Conservation (phyloP, 92 coral and sea anemone species). For the Plumapathes pennacea region DNA sequence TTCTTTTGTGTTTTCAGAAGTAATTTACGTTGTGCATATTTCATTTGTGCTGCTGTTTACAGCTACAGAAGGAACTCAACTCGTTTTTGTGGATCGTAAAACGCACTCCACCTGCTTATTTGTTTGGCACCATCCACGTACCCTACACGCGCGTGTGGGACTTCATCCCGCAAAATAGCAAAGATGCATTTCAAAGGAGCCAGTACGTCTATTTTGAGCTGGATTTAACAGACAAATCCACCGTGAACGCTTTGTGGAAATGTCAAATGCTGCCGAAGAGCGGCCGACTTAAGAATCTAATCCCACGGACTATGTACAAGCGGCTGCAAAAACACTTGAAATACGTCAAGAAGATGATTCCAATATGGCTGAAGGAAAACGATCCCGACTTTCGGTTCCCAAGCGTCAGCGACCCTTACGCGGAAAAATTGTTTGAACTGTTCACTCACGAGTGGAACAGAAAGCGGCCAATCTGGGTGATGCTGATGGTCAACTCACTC, state of each 20-base stretch:
- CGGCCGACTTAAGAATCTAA: constrained; percentile 45
- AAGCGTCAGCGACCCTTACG: constrained; percentile 56
- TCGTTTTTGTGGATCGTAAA: constrained; percentile 89
- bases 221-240: constrained; percentile 73
- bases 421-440: constrained; percentile 66
- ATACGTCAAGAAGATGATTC: constrained; percentile 76
- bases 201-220: constrained; percentile 94
- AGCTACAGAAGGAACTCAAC: constrained; percentile 77
- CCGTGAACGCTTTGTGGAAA: constrained; percentile 71
- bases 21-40: constrained; percentile 39
- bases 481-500: constrained; percentile 91
- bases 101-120: constrained; percentile 89
- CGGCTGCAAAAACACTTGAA: constrained; percentile 74
- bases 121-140: constrained; percentile 96
- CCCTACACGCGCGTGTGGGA: constrained; percentile 99
- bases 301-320: constrained; percentile 71
- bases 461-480: constrained; percentile 96
- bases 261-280: constrained; percentile 92
- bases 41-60: constrained; percentile 56
- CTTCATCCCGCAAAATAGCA: constrained; percentile 90
- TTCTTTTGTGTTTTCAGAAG: constrained; percentile 53
- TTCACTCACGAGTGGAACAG: constrained; percentile 86
- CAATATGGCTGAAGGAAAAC: constrained; percentile 68
- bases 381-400: constrained; percentile 34
- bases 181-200: constrained; percentile 74